Base-by-base conservation (phyloP, 2,113 vertebrate species). In the Galbula dea region DNA sequence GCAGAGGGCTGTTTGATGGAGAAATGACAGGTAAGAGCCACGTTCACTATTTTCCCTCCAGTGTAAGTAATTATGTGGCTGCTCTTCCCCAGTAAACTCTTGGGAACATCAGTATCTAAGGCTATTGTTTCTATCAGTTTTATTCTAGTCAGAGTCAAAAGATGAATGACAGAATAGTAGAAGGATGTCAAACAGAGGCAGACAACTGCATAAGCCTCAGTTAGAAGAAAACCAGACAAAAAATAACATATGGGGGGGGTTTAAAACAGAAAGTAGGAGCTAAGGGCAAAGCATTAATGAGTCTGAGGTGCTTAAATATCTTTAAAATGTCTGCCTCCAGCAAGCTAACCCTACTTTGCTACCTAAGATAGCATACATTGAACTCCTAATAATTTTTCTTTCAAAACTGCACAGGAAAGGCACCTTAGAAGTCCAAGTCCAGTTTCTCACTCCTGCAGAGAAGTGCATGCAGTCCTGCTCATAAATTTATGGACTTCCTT, bases 401-500 rank as follows among this genome's bases (percentile, higher is more conserved):
- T 73, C 18, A 17, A 80, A 91, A 88, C 4, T 2, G 1, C 19
- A 93, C 24, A 12, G 24, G 11, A 67, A 79, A 88, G 55, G 36
- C 27, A 61, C 29, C 26, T 83, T 80, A 16, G 8, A 83, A 79
- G 27, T 49, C 41, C 14, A 66, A 75, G 15, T 11, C 37, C 8
- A 49, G 49, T 21, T 87, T n/a, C 49, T 91, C 20, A n/a, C 29
- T 89, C 54, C 74, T 87, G 41, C 30, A 76, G 46, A 37, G 46
- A 93, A 57, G 41, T 80, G 58, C 41, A 66, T 41, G 59, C 27
- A 58, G 32, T 26, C 43, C 26, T 74, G 51, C 51, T 43, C 41
- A 93, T 45, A 83, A 86, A 93, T 91, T 72, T 68, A 85, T 52
- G 15, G 79, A 65, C 84, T 84, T 84, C 69, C 22, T 89, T 84